A percentile compares a stretch with the other conserved stretches of the same genome.
phyloP scores from a whole-genome alignment of 2,888 invertebrate species.

The Mesorhabditis spiculigera region DNA sequence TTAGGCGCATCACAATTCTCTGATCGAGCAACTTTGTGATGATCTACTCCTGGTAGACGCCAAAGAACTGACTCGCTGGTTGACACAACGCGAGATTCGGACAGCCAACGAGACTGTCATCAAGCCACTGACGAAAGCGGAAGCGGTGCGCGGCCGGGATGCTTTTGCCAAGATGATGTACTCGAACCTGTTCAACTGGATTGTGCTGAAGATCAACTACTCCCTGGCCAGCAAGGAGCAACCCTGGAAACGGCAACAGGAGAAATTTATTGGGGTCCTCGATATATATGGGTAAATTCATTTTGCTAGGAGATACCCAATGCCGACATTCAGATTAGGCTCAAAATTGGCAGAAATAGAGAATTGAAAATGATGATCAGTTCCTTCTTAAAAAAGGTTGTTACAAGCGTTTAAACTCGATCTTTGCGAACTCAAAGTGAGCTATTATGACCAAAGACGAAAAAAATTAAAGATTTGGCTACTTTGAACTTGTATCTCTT shows the following conservation, averaged over 20 bases:
- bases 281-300: slow-evolving; percentile 81
- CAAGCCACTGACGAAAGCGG: slow-evolving; percentile 70
- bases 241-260: slow-evolving; percentile 14
- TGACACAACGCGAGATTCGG: slow-evolving; percentile 83
- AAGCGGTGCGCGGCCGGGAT: slow-evolving; percentile 75
- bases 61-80: slow-evolving; percentile 73
- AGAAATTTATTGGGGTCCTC: slow-evolving; percentile 82
- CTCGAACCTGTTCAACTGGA: slow-evolving; percentile 86
- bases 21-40: slow-evolving; percentile 58
- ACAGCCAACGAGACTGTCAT: slow-evolving; percentile 85
- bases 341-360: too few species aligned
- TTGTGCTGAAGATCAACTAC: slow-evolving; percentile 82
- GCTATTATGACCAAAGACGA: too few species aligned
- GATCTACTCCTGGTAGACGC: slow-evolving; percentile 75
- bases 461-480: too few species aligned
- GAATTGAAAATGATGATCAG: too few species aligned
- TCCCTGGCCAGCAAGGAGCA: slow-evolving; percentile 65
- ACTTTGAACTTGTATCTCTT: too few species aligned
- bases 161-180: slow-evolving; percentile 92
- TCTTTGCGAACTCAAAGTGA: too few species aligned
- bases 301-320: too few species aligned
- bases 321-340: too few species aligned
- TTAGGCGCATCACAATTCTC: slow-evolving; percentile 8
- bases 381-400: too few species aligned
- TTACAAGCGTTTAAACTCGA: too few species aligned